Conservation (phyloP, 2,888 invertebrate species). For the Drosophila monieri region DNA sequence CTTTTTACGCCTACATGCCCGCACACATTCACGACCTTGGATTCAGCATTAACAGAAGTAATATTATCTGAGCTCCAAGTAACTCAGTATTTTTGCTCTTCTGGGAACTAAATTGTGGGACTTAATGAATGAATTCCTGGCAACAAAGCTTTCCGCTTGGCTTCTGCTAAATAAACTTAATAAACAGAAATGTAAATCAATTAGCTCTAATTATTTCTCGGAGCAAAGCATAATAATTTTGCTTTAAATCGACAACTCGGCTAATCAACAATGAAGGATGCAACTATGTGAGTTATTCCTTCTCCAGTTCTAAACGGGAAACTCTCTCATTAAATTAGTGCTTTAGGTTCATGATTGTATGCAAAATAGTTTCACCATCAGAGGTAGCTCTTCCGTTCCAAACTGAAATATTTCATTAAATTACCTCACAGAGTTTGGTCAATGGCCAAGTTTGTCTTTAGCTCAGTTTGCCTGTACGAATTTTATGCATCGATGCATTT, state of each 20-base stretch:
- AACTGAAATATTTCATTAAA: neutral
- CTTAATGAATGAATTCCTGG: neutral
- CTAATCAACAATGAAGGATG: too few species aligned
- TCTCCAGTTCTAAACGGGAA: neutral
- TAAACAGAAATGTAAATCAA: neutral
- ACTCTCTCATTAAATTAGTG: neutral
- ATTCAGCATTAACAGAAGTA: conserved; percentile 2
- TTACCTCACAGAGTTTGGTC: neutral
- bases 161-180: conserved; percentile 1
- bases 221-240: neutral
- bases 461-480: conserved; percentile 28
- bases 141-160: neutral
- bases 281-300: neutral
- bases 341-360: neutral
- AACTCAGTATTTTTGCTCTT: neutral
- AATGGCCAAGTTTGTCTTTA: neutral
- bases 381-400: neutral
- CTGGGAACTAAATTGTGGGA: neutral
- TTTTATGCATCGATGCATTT: conserved; percentile 68
- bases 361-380: neutral
- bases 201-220: neutral
- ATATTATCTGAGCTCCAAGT: neutral
- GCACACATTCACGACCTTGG: conserved; percentile 42
- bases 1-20: conserved; percentile 81
- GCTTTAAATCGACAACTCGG: neutral